Percentiles rank a stretch among this genome's conserved stretches.
phyloP scores from a whole-genome alignment of 2,888 invertebrate genomes.

The Rosalia funebris region DNA sequence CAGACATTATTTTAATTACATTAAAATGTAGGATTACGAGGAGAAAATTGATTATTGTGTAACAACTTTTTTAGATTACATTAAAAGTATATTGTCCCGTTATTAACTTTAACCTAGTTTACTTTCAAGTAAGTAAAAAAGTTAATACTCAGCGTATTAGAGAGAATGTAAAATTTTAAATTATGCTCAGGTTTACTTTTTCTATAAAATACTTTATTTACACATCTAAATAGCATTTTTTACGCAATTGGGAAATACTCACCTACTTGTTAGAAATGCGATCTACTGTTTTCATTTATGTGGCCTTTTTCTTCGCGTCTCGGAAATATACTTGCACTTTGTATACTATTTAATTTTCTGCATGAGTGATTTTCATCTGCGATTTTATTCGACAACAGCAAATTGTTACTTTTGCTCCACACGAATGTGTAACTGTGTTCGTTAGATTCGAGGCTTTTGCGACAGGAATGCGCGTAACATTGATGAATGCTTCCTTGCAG shows the following conservation, averaged over 20 bases:
- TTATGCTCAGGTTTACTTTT: neutral
- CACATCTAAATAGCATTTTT: neutral
- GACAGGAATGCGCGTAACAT: neutral
- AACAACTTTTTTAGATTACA: too few relatives aligned
- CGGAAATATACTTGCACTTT: neutral
- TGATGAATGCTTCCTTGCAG: neutral
- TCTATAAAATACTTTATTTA: neutral
- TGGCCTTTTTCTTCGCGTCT: neutral
- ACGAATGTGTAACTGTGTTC: slow-evolving; percentile 1
- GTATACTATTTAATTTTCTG: slow-evolving; percentile 1
- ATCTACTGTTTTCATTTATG: neutral
- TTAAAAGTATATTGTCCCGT: neutral
- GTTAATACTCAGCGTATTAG: neutral
- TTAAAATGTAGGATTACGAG: too few relatives aligned
- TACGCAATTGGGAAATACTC: neutral
- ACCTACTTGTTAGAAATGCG: neutral
- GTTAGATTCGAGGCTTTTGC: slow-evolving; percentile 11
- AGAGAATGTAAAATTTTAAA: neutral
- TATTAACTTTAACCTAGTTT: neutral
- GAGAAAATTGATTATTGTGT: too few relatives aligned
- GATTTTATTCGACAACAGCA: neutral
- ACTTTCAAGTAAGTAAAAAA: neutral
- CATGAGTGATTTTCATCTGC: slow-evolving; percentile 1
- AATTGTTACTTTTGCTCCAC: slow-evolving; percentile 3
- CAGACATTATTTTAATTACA: too few relatives aligned